These are phyloP conservation scores for Rhingia campestris DNA, from an alignment of 2,888 invertebrate species.

Conservation along the genomic window DNA sequence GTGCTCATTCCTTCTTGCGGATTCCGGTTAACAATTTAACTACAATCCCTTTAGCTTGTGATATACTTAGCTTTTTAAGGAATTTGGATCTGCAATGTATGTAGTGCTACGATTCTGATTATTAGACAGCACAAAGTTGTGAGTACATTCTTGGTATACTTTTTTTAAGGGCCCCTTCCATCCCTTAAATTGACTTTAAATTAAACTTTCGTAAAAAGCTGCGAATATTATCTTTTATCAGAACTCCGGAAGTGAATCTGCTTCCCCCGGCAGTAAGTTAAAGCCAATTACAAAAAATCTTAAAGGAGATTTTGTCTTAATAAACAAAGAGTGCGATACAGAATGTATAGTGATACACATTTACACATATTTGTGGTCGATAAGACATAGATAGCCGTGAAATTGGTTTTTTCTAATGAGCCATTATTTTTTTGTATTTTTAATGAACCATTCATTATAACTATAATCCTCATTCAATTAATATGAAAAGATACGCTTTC, in stretches of 20 bases:
- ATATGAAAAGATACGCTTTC: no score
- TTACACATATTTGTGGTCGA: no score
- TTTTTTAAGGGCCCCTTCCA: not conserved
- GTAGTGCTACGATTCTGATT: conserved; percentile 32
- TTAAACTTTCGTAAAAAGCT: not conserved
- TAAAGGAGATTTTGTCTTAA: not conserved
- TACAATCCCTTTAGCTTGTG: conserved; percentile 9
- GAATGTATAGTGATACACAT: no score
- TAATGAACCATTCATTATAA: no score
- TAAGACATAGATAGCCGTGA: no score
- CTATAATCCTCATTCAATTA: no score
- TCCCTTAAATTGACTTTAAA: not conserved
- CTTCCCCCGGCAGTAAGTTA: not conserved
- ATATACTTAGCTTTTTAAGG: conserved; percentile 7
- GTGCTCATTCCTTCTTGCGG: not conserved
- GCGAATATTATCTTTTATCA: not conserved
- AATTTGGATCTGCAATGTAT: not conserved
- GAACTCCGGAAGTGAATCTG: not conserved
- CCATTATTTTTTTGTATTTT: no score
- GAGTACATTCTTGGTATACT: not conserved
- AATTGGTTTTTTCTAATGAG: no score
- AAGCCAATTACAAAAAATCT: conserved; percentile 9
- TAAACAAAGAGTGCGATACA: conserved; percentile 2
- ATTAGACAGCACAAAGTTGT: not conserved
- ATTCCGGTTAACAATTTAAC: conserved; percentile 12